phyloP scores from a whole-genome alignment of 2,888 invertebrate species.

The Scaptomyza cyrtandrae region DNA sequence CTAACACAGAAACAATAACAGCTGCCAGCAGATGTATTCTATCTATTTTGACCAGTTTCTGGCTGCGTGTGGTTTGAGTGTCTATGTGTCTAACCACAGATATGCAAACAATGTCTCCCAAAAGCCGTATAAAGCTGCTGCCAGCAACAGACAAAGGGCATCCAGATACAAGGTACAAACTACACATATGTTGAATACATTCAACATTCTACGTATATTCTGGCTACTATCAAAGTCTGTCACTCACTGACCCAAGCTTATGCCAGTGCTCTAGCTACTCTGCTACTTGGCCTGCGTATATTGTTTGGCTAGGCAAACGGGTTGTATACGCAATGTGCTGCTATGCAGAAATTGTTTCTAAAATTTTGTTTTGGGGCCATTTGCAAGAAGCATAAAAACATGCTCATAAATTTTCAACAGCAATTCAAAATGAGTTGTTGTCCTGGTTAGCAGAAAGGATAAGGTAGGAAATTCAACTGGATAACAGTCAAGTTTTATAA shows the following conservation, averaged over 20 bases:
- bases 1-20: slow-evolving; percentile 38
- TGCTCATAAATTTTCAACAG: slow-evolving; percentile 66
- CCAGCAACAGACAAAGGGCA: slow-evolving; percentile 3
- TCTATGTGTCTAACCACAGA: slow-evolving; percentile 1
- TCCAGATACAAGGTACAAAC: not conserved
- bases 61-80: slow-evolving; percentile 1
- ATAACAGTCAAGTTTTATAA: slow-evolving; percentile 60
- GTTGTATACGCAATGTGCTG: slow-evolving; percentile 54
- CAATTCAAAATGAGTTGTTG: slow-evolving; percentile 70
- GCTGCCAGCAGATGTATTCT: slow-evolving; percentile 25
- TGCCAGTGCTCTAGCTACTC: not conserved
- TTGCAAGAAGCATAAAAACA: slow-evolving; percentile 65
- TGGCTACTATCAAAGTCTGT: slow-evolving; percentile 46
- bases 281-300: slow-evolving; percentile 16
- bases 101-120: slow-evolving; percentile 50
- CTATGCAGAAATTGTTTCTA: slow-evolving; percentile 10
- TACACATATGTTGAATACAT: not conserved
- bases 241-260: slow-evolving; percentile 33
- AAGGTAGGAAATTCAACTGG: not conserved
- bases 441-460: slow-evolving; percentile 39
- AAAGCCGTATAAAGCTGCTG: slow-evolving; percentile 1
- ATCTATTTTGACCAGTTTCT: slow-evolving; percentile 2
- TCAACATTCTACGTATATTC: slow-evolving; percentile 11
- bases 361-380: slow-evolving; percentile 32
- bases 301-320: slow-evolving; percentile 21